Evolutionary conservation across 2,113 vertebrate species (phyloP).

Genomic region (Athene cunicularia): DNA sequence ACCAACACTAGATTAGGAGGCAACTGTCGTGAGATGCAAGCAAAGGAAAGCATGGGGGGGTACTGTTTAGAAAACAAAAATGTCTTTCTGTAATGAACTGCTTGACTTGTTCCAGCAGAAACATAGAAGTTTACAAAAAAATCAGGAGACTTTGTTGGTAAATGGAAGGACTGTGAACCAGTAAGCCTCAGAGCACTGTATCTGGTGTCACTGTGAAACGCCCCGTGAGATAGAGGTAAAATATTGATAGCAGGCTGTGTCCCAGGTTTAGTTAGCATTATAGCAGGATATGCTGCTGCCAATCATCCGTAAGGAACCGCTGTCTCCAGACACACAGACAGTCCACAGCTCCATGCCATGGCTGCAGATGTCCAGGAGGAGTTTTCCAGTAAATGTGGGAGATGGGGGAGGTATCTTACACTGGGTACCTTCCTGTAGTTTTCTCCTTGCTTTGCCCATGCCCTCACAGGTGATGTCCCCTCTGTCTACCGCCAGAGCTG

Average conservation of each 20-base stretch:
- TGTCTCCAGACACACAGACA: neutral
- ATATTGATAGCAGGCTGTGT: neutral
- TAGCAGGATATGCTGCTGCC: neutral
- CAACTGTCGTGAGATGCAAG: conserved; percentile 45
- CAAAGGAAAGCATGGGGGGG: conserved; percentile 12
- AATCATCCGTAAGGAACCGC: neutral
- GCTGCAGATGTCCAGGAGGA: neutral
- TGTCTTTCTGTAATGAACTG: neutral
- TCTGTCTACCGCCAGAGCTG: neutral
- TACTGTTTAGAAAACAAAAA: conserved; percentile 34
- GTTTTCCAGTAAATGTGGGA: neutral
- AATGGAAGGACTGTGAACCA: neutral
- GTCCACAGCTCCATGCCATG: neutral
- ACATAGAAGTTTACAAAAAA: neutral
- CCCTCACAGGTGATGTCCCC: neutral
- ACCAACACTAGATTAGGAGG: conserved; percentile 35
- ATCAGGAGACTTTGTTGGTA: neutral
- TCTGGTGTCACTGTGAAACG: neutral
- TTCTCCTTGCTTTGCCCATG: neutral
- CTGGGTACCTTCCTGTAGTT: rapidly evolving
- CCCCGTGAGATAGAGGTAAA: neutral
- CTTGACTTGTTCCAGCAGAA: conserved; percentile 3
- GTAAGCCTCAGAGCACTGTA: neutral
- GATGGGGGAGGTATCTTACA: neutral
- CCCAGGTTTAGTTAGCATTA: neutral